phyloP scores from a whole-genome alignment of 2,888 invertebrate genomes.

The Gisinianus flammeolus region DNA sequence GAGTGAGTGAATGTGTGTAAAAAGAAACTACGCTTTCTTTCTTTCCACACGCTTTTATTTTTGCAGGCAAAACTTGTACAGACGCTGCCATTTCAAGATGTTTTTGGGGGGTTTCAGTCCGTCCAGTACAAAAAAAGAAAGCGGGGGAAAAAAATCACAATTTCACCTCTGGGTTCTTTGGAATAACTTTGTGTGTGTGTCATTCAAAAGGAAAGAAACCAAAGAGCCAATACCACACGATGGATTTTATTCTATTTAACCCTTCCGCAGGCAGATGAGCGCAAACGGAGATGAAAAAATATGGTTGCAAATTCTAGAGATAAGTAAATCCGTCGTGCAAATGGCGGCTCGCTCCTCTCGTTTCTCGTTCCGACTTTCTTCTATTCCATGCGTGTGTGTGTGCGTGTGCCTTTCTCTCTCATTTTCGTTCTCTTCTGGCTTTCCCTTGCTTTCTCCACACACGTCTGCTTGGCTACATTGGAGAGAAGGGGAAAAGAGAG shows the following conservation, averaged over 20 bases:
- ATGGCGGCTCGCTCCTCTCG: constrained; percentile 13
- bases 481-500: background rate
- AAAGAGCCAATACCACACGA: constrained; percentile 23
- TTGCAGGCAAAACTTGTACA: too few relatives aligned
- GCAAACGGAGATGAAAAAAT: constrained; percentile 37
- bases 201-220: constrained; percentile 12
- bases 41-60: too few relatives aligned
- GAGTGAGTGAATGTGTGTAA: background rate
- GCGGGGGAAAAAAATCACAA: background rate
- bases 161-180: too few relatives aligned
- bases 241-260: constrained; percentile 35
- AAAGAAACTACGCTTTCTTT: too few relatives aligned
- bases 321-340: constrained; percentile 40
- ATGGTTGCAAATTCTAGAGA: constrained; percentile 35
- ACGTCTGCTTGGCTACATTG: background rate
- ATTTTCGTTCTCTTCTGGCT: background rate
- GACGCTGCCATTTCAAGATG: too few relatives aligned
- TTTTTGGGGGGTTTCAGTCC: too few relatives aligned
- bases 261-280: background rate
- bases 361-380: background rate
- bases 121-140: too few relatives aligned
- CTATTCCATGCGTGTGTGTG: background rate
- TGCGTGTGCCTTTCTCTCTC: background rate
- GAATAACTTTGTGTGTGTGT: too few relatives aligned
- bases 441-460: background rate